Evolutionary conservation across 2,888 invertebrate species (phyloP).

Genomic region (Nemoura dubitans): DNA sequence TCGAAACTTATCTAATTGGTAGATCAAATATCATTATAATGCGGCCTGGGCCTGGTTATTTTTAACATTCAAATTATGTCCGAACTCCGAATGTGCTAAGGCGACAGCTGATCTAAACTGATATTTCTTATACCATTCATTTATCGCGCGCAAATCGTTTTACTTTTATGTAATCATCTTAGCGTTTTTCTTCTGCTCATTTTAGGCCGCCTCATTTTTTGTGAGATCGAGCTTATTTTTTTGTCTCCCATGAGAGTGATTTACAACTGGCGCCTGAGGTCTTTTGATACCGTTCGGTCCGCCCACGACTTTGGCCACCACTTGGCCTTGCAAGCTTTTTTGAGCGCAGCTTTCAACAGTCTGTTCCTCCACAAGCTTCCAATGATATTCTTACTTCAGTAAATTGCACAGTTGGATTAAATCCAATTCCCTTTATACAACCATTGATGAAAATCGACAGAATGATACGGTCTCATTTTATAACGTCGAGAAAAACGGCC

Average conservation of each 20-base stretch:
- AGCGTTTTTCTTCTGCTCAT: not conserved
- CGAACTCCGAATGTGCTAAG: too few relatives aligned
- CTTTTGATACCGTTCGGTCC: not conserved
- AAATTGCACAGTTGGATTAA: not conserved
- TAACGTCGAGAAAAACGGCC: not conserved
- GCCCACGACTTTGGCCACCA: not conserved
- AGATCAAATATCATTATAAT: not conserved
- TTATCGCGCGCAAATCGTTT: not conserved
- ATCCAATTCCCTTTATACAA: not conserved
- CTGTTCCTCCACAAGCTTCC: not conserved
- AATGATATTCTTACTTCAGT: not conserved
- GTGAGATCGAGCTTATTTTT: not conserved
- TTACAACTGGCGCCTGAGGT: not conserved
- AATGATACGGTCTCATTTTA: not conserved
- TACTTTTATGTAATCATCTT: not conserved
- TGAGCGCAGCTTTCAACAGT: not conserved
- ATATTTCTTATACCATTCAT: not conserved
- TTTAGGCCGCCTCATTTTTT: not conserved
- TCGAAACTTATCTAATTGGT: constrained; percentile 3
- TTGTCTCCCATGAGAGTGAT: not conserved
- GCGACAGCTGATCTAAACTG: too few relatives aligned
- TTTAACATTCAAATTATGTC: not conserved
- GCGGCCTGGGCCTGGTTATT: not conserved
- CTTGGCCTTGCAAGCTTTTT: not conserved
- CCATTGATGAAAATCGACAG: not conserved